These are phyloP conservation scores for Hypotaenidia okinawae DNA, from an alignment of 2,797 vertebrate species.

Conservation along the genomic window DNA sequence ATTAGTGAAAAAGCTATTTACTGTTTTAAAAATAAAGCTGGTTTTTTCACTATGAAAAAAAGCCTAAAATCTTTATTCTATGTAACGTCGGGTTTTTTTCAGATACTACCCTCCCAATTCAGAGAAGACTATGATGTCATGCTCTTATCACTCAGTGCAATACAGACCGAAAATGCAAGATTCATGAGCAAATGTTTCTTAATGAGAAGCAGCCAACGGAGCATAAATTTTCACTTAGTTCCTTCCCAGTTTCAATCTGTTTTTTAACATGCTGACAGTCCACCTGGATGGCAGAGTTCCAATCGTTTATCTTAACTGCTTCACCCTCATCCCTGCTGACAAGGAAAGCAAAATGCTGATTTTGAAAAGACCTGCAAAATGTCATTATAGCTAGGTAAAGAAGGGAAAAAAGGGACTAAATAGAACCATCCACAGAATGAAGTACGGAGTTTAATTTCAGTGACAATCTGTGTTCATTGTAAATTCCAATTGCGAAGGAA, in stretches of 20 bases:
- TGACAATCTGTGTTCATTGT: neutral
- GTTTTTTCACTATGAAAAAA: neutral
- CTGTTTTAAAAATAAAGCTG: neutral
- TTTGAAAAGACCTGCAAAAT: constrained; percentile 57
- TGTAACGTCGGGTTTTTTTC: neutral
- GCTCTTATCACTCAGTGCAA: neutral
- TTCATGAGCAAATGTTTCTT: neutral
- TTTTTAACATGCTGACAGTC: constrained; percentile 13
- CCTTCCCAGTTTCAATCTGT: neutral
- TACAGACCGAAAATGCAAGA: constrained; percentile 2
- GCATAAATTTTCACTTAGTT: constrained; percentile 36
- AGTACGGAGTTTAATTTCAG: neutral
- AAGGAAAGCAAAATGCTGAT: constrained; percentile 59
- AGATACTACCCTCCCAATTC: neutral
- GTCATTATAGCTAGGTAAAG: neutral
- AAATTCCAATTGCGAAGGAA: neutral
- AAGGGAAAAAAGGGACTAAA: neutral
- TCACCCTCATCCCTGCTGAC: constrained; percentile 10
- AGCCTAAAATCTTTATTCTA: neutral
- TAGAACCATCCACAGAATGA: neutral
- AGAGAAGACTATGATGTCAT: neutral
- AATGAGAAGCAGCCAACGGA: constrained; percentile 21
- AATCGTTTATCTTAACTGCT: neutral
- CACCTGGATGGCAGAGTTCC: constrained; percentile 48
- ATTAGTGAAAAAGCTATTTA: neutral